A percentile compares a stretch with the other conserved stretches of the same genome.
phyloP scores from a whole-genome alignment of 2,113 vertebrate genomes.

The Diglossa brunneiventris region DNA sequence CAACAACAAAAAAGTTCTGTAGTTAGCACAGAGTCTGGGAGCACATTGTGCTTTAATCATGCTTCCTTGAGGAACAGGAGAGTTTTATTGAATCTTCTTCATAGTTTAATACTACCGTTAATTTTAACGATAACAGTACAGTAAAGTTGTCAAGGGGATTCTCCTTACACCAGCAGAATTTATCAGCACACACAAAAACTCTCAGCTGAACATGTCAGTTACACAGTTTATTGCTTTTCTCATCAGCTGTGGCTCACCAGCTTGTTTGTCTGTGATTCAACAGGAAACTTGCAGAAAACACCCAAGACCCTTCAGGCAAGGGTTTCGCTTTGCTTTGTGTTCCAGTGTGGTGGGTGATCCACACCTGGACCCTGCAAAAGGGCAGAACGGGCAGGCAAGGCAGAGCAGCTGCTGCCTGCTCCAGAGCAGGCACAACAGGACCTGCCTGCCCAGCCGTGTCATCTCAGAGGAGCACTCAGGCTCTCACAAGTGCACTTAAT shows the following conservation, averaged over 20 bases:
- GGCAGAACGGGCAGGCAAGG: background rate
- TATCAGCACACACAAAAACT: background rate
- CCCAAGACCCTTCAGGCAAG: background rate
- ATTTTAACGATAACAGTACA: background rate
- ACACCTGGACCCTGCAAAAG: background rate
- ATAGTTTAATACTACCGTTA: slow-evolving; percentile 19
- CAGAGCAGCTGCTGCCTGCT: background rate
- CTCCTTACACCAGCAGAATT: background rate
- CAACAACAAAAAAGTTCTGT: background rate
- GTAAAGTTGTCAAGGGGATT: background rate
- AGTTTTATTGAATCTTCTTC: slow-evolving; percentile 17
- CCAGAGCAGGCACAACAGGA: background rate
- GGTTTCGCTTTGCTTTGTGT: background rate
- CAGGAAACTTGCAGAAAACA: background rate
- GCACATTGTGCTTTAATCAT: background rate
- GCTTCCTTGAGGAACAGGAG: background rate
- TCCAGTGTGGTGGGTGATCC: background rate
- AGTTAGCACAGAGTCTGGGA: background rate
- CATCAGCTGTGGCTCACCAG: background rate
- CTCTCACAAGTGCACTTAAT: slow-evolving; percentile 51
- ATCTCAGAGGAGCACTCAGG: slow-evolving; percentile 21
- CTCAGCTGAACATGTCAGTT: background rate
- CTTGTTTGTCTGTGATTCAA: background rate
- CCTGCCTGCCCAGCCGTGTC: background rate
- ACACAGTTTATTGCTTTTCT: background rate